phyloP scores from a whole-genome alignment of 2,797 vertebrate genomes.

The Chaenodraco wilsoni region DNA sequence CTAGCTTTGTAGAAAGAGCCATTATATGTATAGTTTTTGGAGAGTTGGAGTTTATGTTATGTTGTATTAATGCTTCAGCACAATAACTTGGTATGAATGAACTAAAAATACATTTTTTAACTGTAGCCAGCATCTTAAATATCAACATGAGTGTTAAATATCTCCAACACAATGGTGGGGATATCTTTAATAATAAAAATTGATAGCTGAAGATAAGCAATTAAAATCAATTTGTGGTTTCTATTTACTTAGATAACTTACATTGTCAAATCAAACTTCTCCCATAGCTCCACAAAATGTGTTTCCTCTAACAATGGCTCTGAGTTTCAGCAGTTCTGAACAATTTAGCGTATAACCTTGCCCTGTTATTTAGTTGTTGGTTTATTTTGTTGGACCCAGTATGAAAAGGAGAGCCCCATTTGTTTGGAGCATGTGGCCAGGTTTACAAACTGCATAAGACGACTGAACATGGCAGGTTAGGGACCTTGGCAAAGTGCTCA shows the following conservation, averaged over 20 bases:
- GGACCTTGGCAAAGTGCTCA: not conserved
- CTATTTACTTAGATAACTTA: not conserved
- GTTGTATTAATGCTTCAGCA: not conserved
- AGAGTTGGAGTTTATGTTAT: too few species aligned
- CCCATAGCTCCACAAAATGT: not conserved
- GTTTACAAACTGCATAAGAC: too few species aligned
- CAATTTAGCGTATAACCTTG: too few species aligned
- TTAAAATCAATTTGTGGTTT: not conserved
- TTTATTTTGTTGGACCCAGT: too few species aligned
- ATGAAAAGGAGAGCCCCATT: too few species aligned
- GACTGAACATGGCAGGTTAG: not conserved
- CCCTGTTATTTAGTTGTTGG: too few species aligned
- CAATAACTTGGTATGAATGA: slow-evolving; percentile 29
- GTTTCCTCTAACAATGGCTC: too few species aligned
- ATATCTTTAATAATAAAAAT: not conserved
- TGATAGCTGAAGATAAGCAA: not conserved
- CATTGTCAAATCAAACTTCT: not conserved
- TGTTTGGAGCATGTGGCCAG: too few species aligned
- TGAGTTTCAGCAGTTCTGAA: too few species aligned
- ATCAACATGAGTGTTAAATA: not conserved
- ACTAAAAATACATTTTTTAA: slow-evolving; percentile 4
- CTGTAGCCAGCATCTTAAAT: not conserved
- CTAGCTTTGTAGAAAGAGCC: slow-evolving; percentile 40
- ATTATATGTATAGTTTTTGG: not conserved
- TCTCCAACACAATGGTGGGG: not conserved